Evolutionary conservation across 2,113 vertebrate genomes (phyloP).

Genomic region (Struthidea cinerea): DNA sequence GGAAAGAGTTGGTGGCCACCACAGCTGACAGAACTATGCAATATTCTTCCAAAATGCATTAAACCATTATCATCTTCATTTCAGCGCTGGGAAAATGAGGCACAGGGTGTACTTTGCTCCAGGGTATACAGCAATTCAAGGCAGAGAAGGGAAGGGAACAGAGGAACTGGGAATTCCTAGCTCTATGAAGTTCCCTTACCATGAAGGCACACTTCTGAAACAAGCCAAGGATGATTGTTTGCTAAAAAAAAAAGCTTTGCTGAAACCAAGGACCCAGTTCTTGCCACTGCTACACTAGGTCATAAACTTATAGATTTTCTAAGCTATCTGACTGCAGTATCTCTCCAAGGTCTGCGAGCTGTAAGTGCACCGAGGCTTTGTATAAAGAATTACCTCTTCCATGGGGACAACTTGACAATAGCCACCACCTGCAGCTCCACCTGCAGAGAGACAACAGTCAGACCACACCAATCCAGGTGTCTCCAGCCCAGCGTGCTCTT

Average conservation of each 20-base stretch:
- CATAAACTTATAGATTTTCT: neutral
- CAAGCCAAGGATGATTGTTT: neutral
- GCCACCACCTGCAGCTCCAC: slow-evolving; percentile 96
- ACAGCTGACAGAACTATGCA: neutral
- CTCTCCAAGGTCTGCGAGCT: neutral
- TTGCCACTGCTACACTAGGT: neutral
- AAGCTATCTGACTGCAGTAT: neutral
- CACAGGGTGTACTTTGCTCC: neutral
- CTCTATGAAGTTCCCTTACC: neutral
- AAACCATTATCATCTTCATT: neutral
- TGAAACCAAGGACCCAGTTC: neutral
- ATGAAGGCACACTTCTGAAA: neutral
- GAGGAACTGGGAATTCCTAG: neutral
- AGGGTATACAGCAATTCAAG: neutral
- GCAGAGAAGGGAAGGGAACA: neutral
- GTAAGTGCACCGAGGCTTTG: neutral
- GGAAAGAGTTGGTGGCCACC: neutral
- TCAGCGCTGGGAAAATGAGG: neutral
- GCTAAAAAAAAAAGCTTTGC: neutral
- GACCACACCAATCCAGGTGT: neutral
- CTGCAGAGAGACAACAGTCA: slow-evolving; percentile 68
- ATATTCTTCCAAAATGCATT: neutral
- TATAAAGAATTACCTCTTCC: slow-evolving; percentile 87
- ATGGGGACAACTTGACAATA: slow-evolving; percentile 97
- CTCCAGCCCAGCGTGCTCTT: neutral